Percentiles rank a stretch among this genome's conserved stretches.
Conservation (phyloP, 2,113 vertebrate species). For the Alces alces region DNA sequence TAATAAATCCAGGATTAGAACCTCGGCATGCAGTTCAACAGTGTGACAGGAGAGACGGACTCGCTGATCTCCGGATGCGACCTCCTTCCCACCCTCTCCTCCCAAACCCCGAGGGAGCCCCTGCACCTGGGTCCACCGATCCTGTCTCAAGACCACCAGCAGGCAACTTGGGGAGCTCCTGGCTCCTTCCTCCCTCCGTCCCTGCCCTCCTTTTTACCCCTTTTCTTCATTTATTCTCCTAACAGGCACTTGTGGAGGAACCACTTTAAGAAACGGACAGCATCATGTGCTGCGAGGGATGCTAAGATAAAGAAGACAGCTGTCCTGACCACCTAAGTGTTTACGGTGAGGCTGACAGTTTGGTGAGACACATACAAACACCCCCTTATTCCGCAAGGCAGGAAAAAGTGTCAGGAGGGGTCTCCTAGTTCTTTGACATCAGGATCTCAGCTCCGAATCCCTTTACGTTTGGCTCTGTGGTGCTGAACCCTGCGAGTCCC, state of each 20-base stretch:
- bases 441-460: background rate
- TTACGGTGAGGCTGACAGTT: background rate
- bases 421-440: accelerated
- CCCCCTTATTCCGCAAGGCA: background rate
- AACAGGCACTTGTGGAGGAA: background rate
- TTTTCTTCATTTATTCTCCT: background rate
- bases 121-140: too few relatives aligned
- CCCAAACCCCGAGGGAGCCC: accelerated
- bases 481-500: background rate
- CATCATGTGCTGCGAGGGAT: too few relatives aligned
- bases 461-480: accelerated
- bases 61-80: accelerated
- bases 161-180: background rate
- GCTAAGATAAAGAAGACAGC: background rate
- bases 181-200: accelerated
- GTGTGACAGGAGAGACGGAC: background rate
- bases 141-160: background rate
- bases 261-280: background rate
- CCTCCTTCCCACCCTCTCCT: background rate
- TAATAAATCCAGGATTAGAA: constrained; percentile 30
- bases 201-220: accelerated
- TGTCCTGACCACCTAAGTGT: background rate
- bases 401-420: accelerated
- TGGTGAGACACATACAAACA: accelerated
- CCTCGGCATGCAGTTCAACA: background rate